Conservation (phyloP, 2,113 vertebrate species). For the Theropithecus gelada region DNA sequence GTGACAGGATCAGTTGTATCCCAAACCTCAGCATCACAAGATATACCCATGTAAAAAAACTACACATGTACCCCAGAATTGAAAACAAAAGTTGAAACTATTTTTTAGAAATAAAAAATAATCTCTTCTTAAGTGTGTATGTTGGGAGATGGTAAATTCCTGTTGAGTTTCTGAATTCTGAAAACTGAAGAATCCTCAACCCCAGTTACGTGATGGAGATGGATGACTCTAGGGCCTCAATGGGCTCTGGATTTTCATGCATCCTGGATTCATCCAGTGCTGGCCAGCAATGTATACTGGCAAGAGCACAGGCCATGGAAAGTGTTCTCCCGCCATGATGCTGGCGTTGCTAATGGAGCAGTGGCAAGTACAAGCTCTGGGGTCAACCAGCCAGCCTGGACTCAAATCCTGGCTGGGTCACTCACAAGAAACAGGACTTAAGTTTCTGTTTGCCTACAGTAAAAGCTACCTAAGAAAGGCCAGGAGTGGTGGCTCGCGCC, state of each 20-base stretch:
- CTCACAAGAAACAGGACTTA: not conserved
- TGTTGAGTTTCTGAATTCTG: not conserved
- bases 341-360: rapidly evolving
- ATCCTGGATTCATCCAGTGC: not conserved
- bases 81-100: not conserved
- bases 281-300: rapidly evolving
- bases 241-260: not conserved
- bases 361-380: not conserved
- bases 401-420: not conserved
- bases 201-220: not conserved
- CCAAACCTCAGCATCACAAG: no score
- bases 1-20: no score
- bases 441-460: not conserved
- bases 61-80: not conserved
- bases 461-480: not conserved
- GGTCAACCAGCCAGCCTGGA: not conserved
- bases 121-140: no score
- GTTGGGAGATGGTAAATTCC: no score
- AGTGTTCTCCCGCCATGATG: rapidly evolving
- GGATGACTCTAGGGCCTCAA: no score
- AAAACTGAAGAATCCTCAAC: not conserved
- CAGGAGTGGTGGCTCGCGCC: no score
- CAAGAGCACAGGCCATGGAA: rapidly evolving
- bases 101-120: not conserved
- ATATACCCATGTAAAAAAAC: not conserved